Conservation (phyloP, 2,113 vertebrate species). For the Archilochus colubris region DNA sequence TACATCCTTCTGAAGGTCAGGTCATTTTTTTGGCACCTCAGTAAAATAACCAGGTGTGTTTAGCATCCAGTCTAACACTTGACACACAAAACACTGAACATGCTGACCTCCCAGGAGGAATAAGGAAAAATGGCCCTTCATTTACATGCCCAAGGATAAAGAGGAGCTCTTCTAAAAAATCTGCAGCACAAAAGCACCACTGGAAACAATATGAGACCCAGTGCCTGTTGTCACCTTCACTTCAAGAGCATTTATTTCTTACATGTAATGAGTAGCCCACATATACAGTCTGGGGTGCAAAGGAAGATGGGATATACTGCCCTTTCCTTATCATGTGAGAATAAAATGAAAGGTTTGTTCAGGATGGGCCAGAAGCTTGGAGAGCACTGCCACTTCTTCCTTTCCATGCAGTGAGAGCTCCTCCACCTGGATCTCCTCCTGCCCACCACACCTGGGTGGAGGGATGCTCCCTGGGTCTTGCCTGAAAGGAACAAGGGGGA, state of each 20-base stretch:
- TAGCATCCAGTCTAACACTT: not conserved
- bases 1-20: not conserved
- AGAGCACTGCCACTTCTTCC: rapidly evolving
- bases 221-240: not conserved
- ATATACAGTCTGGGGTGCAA: not conserved
- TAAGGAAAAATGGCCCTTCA: not conserved
- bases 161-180: not conserved
- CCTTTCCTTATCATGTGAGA: not conserved
- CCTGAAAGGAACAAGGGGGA: rapidly evolving
- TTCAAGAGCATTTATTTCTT: not conserved
- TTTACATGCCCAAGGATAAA: not conserved
- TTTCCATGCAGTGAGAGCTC: not conserved
- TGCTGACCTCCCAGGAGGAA: not conserved
- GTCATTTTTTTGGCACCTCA: not conserved
- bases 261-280: not conserved
- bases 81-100: not conserved
- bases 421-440: not conserved
- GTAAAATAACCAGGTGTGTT: not conserved
- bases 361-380: not conserved
- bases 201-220: not conserved
- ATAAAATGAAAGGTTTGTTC: rapidly evolving
- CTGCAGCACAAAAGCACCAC: not conserved
- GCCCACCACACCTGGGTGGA: rapidly evolving
- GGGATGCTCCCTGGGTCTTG: not conserved
- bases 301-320: not conserved